Evolutionary conservation across 37 sponge, comb jelly and placozoan species (phyloP).

Genomic region (Tethya wilhelma): DNA sequence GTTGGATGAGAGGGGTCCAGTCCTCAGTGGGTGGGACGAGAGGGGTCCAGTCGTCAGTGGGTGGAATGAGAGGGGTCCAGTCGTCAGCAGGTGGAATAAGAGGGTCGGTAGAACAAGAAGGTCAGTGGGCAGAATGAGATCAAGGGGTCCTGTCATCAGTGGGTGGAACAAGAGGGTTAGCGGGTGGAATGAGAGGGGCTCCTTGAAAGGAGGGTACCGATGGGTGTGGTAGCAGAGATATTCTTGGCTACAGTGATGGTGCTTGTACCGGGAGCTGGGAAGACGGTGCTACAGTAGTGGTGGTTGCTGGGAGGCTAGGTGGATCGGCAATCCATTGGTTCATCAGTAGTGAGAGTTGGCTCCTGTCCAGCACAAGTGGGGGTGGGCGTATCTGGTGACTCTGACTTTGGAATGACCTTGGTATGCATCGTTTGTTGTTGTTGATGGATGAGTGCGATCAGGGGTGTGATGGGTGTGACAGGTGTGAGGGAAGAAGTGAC

Average conservation of each 20-base stretch:
- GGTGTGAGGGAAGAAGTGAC: slow-evolving; percentile 11
- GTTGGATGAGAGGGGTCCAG: too few species aligned
- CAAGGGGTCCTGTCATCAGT: too few species aligned
- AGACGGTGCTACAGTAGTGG: background rate
- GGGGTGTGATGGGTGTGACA: slow-evolving; percentile 4
- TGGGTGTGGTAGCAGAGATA: background rate
- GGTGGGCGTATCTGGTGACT: background rate
- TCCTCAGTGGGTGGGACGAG: too few species aligned
- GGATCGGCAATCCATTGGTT: background rate
- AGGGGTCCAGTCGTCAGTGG: too few species aligned
- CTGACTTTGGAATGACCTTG: slow-evolving; percentile 14
- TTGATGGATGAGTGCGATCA: background rate
- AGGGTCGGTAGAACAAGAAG: too few species aligned
- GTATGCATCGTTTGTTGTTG: background rate
- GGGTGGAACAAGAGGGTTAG: too few species aligned
- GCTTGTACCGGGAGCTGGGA: background rate
- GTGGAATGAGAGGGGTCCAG: too few species aligned
- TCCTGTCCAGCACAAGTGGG: background rate
- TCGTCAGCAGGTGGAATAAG: too few species aligned
- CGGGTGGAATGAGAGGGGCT: slow-evolving; percentile 12
- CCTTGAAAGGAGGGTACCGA: background rate
- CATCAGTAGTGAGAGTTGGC: background rate
- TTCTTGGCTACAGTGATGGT: background rate
- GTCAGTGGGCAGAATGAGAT: too few species aligned
- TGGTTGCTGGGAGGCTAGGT: background rate